These are phyloP conservation scores for Drosophila flavopinicola DNA, from an alignment of 2,888 invertebrate genomes.

Conservation along the genomic window DNA sequence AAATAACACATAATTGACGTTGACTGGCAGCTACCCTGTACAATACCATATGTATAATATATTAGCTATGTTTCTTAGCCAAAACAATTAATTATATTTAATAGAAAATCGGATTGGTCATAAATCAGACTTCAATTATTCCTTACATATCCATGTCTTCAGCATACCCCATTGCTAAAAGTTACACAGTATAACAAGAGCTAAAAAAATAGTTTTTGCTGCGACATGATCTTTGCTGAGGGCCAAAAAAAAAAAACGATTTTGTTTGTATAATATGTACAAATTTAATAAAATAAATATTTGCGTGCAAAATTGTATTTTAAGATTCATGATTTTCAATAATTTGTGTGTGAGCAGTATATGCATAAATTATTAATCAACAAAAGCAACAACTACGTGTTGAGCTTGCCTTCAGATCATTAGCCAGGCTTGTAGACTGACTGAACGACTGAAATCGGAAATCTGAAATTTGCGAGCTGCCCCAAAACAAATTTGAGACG, in stretches of 20 bases:
- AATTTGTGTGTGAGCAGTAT: conserved; percentile 15
- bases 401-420: conserved; percentile 47
- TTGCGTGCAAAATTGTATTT: conserved; percentile 52
- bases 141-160: no score
- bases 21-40: conserved; percentile 12
- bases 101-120: no score
- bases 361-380: conserved; percentile 60
- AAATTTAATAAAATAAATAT: conserved; percentile 67
- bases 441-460: not conserved
- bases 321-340: conserved; percentile 58
- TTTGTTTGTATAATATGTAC: conserved; percentile 23
- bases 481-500: conserved; percentile 29
- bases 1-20: not conserved
- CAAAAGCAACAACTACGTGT: conserved; percentile 10
- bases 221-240: conserved; percentile 10
- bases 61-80: no score
- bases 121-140: no score
- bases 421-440: conserved; percentile 35
- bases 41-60: no score
- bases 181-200: conserved; percentile 21
- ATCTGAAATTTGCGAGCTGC: conserved; percentile 15
- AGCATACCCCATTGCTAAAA: not conserved
- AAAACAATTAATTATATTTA: not conserved
- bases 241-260: conserved; percentile 6
- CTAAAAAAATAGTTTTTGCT: not conserved